These are phyloP conservation scores for Proteles cristata DNA, from an alignment of 2,113 vertebrate species.

Conservation along the genomic window DNA sequence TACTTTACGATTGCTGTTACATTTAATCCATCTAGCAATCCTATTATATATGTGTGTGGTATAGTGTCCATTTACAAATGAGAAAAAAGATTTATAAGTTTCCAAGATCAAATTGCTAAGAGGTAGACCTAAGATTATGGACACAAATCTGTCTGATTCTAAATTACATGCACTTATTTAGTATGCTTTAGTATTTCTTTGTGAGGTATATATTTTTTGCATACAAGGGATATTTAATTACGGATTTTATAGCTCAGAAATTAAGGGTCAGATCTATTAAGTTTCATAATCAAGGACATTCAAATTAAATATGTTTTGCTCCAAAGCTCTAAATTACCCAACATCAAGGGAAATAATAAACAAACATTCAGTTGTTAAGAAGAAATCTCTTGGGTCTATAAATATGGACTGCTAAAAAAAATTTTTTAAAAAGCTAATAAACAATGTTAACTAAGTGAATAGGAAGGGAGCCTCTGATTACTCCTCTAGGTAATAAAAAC, in stretches of 20 bases:
- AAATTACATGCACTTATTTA: not conserved
- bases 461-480: not conserved
- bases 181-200: not conserved
- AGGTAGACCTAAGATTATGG: not conserved
- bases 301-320: not conserved
- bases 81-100: not conserved
- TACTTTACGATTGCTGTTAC: not conserved
- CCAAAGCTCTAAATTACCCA: not conserved
- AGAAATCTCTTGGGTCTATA: not conserved
- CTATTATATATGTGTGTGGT: not conserved
- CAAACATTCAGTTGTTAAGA: conserved; percentile 2
- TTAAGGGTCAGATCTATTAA: not conserved
- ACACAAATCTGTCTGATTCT: not conserved
- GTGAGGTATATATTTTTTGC: not conserved
- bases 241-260: conserved; percentile 21
- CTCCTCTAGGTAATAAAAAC: not conserved
- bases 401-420: not conserved
- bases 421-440: not conserved
- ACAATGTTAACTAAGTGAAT: not conserved
- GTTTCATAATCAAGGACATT: not conserved
- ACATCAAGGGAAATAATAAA: not conserved
- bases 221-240: not conserved
- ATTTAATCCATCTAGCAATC: not conserved
- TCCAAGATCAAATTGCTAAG: not conserved
- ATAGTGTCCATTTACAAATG: not conserved